phyloP scores from a whole-genome alignment of 2,888 invertebrate species.

The Electrophaes corylata region DNA sequence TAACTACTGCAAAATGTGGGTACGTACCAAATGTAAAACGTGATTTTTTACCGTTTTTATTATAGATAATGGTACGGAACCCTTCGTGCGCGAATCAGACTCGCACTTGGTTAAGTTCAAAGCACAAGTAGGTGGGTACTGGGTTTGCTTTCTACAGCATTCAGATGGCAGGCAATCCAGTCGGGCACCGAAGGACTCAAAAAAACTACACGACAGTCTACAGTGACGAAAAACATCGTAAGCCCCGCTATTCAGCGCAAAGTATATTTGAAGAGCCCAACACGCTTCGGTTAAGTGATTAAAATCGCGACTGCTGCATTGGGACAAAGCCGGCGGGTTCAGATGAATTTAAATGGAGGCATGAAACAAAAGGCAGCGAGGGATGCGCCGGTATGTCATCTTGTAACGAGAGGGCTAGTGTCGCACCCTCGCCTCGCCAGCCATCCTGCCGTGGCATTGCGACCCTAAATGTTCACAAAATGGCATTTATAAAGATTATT shows the following conservation, averaged over 20 bases:
- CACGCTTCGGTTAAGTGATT: conserved; percentile 76
- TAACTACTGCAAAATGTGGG: too few species aligned
- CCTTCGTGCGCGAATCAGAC: too few species aligned
- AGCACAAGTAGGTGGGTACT: too few species aligned
- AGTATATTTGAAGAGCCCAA: conserved; percentile 58
- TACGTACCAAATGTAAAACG: too few species aligned
- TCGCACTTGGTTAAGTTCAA: too few species aligned
- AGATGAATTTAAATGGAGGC: conserved; percentile 77
- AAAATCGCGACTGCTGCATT: conserved; percentile 67
- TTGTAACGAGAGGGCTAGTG: conserved; percentile 53
- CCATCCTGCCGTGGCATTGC: conserved; percentile 37
- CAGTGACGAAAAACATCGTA: conserved; percentile 1
- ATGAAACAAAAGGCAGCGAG: conserved; percentile 57
- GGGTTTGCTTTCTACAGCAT: too few species aligned
- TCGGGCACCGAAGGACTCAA: too few species aligned
- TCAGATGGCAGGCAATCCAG: too few species aligned
- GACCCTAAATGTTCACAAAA: conserved; percentile 6
- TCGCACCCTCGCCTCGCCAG: conserved; percentile 24
- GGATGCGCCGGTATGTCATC: conserved; percentile 54
- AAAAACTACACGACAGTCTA: not conserved
- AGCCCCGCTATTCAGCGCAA: conserved; percentile 49
- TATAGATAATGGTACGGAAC: too few species aligned
- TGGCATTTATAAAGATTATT: not conserved
- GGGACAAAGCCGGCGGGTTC: conserved; percentile 68
- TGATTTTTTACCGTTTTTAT: too few species aligned